phyloP scores from a whole-genome alignment of 2,797 vertebrate genomes.

The Pseudotriccus pelzelni region DNA sequence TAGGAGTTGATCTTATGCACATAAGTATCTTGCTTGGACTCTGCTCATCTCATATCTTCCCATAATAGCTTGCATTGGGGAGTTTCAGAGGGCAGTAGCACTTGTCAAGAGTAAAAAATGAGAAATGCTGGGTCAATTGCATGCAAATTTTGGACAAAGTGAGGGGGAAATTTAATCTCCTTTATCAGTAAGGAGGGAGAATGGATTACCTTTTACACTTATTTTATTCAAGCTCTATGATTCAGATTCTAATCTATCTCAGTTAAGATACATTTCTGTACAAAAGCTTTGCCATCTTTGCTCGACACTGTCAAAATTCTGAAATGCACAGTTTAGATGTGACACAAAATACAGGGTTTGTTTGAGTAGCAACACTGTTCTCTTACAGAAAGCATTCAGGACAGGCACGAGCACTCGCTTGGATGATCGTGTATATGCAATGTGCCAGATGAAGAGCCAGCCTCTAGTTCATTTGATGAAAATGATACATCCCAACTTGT shows the following conservation, averaged over 20 bases:
- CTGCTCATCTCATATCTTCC: background rate
- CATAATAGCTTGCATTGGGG: background rate
- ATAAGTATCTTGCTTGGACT: background rate
- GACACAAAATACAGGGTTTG: background rate
- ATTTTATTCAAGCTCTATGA: background rate
- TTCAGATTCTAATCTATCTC: background rate
- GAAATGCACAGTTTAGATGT: background rate
- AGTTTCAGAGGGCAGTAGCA: background rate
- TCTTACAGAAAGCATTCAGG: conserved; percentile 89
- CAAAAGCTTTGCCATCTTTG: background rate
- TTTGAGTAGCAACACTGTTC: background rate
- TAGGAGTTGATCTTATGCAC: background rate
- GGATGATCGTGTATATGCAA: conserved; percentile 93
- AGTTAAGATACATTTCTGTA: background rate
- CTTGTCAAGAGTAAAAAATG: background rate
- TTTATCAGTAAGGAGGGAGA: background rate
- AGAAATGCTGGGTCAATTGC: background rate
- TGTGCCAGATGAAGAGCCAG: conserved; percentile 97
- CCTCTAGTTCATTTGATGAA: conserved; percentile 91
- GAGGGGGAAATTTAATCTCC: background rate
- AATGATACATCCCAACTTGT: conserved; percentile 92
- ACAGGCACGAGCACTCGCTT: conserved; percentile 91
- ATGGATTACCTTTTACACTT: background rate
- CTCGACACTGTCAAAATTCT: background rate
- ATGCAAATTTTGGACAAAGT: background rate